Base-by-base conservation (phyloP, 1,140 invertebrate genomes). In the Drosophila kepulauana region DNA sequence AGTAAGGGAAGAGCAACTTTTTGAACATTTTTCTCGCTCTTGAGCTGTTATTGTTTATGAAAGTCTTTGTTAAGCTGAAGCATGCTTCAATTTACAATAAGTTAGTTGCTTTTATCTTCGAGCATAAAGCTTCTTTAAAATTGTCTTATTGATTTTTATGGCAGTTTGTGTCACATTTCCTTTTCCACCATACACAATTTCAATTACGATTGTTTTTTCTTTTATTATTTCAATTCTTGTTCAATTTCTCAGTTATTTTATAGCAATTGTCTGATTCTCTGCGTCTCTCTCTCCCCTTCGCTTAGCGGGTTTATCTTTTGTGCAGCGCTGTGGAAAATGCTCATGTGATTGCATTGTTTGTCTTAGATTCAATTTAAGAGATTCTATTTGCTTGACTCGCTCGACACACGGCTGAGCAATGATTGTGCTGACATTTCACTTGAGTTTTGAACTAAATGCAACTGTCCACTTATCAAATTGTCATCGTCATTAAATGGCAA, bases 401-500 rank as follows among this genome's bases (percentile, higher is more conserved):
- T 51, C 20, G 25, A 33, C 51, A 33, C 51, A 52, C 41, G 11
- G 7, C 33, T 51, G 61, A 28, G 10, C 30, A 49, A 35, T 33
- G 61, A 52, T 64, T 64, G 49, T 66, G 54, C 62, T 30, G 30
- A 66, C 45, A 59, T 51, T 65, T 65, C 30, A 48, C 28, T 58
- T 45, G 43, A 35, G 5, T n/a, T 59, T 38, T 3, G 5, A n/a
- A 11, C 28, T 8, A 71, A 58, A 56, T 80, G 66, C 72, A 72
- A 57, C 81, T 72, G 65, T 79, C 46, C 63, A 68, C 52, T 79
- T 75, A 67, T 79, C 81, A 84, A 84, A 78, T 84, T 81, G 81
- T 85, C 77, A 77, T 74, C 25, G 78, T 74, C 81, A 84, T 84
- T 84, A 85, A 85, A 85, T 84, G 78, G 65, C 81, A 84, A 84